Evolutionary conservation across 2,113 vertebrate genomes (phyloP).

Genomic region (Triplophysa siluroides): DNA sequence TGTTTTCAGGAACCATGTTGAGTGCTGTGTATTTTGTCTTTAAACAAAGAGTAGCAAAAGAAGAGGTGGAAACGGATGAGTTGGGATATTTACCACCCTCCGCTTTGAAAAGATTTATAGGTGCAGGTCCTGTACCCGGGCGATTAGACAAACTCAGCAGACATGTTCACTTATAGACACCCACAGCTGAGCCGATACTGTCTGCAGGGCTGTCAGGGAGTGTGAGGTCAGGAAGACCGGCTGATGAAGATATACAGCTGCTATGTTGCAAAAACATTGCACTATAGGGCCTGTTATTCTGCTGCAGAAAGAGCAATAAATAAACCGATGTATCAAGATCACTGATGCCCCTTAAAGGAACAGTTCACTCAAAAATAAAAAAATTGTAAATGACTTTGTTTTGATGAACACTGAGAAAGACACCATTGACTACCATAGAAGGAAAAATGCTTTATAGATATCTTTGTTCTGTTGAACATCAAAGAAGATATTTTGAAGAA

Average conservation of each 20-base stretch:
- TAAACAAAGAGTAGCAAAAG: not conserved
- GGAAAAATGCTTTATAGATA: too few relatives aligned
- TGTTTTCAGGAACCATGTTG: not conserved
- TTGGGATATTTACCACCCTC: slow-evolving; percentile 1
- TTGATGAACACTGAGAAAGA: too few relatives aligned
- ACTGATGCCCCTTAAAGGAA: not conserved
- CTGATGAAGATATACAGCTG: slow-evolving; percentile 7
- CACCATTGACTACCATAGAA: too few relatives aligned
- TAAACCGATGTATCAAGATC: not conserved
- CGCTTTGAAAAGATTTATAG: slow-evolving; percentile 12
- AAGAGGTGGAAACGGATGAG: slow-evolving; percentile 12
- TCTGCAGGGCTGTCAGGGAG: slow-evolving; percentile 6
- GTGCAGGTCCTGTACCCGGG: not conserved
- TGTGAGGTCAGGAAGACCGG: slow-evolving; percentile 2
- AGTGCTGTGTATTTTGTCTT: not conserved
- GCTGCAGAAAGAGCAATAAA: not conserved
- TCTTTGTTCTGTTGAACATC: too few relatives aligned
- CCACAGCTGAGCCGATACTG: not conserved
- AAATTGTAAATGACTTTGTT: too few relatives aligned
- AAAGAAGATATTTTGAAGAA: too few relatives aligned
- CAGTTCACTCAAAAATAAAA: too few relatives aligned
- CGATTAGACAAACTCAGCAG: slow-evolving; percentile 18
- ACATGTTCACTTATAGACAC: slow-evolving; percentile 10
- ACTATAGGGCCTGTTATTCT: not conserved
- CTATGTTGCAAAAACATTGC: slow-evolving; percentile 19